phyloP scores from a whole-genome alignment of 2,797 vertebrate genomes.

The Rachycentron canadum region DNA sequence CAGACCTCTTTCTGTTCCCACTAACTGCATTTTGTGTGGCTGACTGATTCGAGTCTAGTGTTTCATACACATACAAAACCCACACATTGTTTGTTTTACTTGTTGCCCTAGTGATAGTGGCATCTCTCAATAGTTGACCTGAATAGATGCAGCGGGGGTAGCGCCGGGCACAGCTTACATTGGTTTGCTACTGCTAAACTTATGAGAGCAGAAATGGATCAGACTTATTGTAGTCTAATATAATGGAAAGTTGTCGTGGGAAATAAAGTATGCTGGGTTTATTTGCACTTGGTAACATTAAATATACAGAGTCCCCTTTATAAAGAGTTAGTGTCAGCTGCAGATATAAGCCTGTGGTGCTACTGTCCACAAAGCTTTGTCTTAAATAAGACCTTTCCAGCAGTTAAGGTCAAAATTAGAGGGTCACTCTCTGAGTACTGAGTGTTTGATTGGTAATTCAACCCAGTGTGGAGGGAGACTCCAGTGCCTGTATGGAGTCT shows the following conservation, averaged over 20 bases:
- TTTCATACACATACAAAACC: constrained; percentile 84
- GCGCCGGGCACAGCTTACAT: constrained; percentile 51
- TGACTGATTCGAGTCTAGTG: constrained; percentile 79
- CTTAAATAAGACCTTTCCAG: constrained; percentile 36
- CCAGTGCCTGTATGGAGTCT: constrained; percentile 41
- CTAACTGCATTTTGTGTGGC: constrained; percentile 75
- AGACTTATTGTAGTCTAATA: constrained; percentile 10
- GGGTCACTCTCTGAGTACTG: constrained; percentile 13
- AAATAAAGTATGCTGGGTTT: constrained; percentile 26
- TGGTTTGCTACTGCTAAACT: constrained; percentile 39
- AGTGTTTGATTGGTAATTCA: constrained; percentile 57
- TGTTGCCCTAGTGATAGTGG: constrained; percentile 82
- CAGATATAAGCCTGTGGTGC: constrained; percentile 1
- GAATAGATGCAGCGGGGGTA: constrained; percentile 67
- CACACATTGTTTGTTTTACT: constrained; percentile 87
- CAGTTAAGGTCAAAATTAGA: constrained; percentile 56
- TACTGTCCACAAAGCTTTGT: constrained; percentile 39
- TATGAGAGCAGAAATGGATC: constrained; percentile 45
- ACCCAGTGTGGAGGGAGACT: constrained; percentile 30
- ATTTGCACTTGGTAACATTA: constrained; percentile 34
- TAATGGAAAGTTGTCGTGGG: constrained; percentile 5
- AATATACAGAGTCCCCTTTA: constrained; percentile 24
- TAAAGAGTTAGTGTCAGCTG: constrained; percentile 22
- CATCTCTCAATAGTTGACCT: constrained; percentile 80
- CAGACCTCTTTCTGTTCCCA: constrained; percentile 71